These are phyloP conservation scores for Oncorhynchus masou DNA, from an alignment of 2,113 vertebrate genomes.

Conservation along the genomic window DNA sequence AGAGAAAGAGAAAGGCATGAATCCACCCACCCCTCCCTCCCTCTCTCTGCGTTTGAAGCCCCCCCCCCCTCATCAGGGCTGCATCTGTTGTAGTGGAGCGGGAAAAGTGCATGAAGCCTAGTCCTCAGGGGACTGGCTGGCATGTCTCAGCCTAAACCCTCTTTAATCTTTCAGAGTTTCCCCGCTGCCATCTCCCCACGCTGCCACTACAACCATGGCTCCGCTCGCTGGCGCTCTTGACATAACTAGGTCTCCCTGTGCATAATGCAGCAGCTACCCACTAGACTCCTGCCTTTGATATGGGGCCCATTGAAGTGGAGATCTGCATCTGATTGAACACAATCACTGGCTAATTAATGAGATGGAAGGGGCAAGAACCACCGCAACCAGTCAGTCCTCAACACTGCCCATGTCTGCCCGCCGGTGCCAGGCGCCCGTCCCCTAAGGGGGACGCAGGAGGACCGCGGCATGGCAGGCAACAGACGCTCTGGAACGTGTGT, in stretches of 20 bases:
- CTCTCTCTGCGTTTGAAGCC: constrained; percentile 3
- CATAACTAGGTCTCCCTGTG: constrained; percentile 65
- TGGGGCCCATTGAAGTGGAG: constrained; percentile 39
- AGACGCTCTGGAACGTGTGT: neutral
- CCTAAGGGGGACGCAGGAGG: neutral
- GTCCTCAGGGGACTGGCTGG: neutral
- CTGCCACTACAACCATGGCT: constrained; percentile 7
- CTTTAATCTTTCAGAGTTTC: constrained; percentile 39
- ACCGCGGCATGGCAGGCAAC: neutral
- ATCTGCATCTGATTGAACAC: constrained; percentile 23
- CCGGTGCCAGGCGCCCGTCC: neutral
- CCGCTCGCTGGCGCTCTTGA: constrained; percentile 49
- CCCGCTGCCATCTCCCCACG: constrained; percentile 2
- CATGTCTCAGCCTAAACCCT: constrained; percentile 35
- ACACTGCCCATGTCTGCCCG: neutral
- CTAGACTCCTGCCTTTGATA: constrained; percentile 49
- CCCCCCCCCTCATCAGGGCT: constrained; percentile 9
- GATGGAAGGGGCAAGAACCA: constrained; percentile 16
- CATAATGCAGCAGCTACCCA: constrained; percentile 55
- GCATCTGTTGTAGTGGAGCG: constrained; percentile 18
- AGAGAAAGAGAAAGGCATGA: constrained; percentile 37
- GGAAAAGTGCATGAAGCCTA: neutral
- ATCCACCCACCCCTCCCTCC: neutral
- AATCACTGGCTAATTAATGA: constrained; percentile 51
- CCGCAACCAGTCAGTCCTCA: neutral